phyloP scores from a whole-genome alignment of 2,113 vertebrate species.

The Chloebia gouldiae region DNA sequence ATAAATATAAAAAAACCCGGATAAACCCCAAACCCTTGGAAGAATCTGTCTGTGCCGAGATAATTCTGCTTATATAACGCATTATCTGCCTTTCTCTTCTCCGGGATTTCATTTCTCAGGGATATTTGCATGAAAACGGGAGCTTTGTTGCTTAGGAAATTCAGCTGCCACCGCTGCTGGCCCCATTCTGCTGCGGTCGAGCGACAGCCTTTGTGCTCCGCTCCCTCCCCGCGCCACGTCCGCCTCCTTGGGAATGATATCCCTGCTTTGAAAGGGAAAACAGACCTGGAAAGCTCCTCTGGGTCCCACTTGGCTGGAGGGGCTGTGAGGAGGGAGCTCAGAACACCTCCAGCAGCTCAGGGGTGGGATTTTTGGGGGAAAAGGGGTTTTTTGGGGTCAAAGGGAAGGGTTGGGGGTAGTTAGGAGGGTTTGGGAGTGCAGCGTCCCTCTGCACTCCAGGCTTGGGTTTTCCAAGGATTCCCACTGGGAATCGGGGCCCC shows the following conservation, averaged over 20 bases:
- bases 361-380: not conserved
- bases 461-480: not conserved
- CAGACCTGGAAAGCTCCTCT: not conserved
- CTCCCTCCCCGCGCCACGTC: not conserved
- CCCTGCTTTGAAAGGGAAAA: not conserved
- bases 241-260: not conserved
- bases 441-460: fast-evolving
- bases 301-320: not conserved
- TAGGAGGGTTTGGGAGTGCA: not conserved
- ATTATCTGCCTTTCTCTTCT: slow-evolving; percentile 28
- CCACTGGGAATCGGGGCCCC: not conserved
- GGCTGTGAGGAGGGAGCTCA: not conserved
- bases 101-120: slow-evolving; percentile 38
- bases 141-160: slow-evolving; percentile 57
- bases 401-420: not conserved
- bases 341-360: fast-evolving
- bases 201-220: slow-evolving; percentile 18
- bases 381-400: not conserved
- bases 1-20: not conserved
- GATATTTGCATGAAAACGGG: slow-evolving; percentile 66
- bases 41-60: not conserved
- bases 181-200: slow-evolving; percentile 5
- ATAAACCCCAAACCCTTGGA: not conserved
- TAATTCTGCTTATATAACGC: slow-evolving; percentile 62
- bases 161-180: not conserved